Conservation (phyloP, 2,797 vertebrate genomes). For the Rousettus madagascariensis region DNA sequence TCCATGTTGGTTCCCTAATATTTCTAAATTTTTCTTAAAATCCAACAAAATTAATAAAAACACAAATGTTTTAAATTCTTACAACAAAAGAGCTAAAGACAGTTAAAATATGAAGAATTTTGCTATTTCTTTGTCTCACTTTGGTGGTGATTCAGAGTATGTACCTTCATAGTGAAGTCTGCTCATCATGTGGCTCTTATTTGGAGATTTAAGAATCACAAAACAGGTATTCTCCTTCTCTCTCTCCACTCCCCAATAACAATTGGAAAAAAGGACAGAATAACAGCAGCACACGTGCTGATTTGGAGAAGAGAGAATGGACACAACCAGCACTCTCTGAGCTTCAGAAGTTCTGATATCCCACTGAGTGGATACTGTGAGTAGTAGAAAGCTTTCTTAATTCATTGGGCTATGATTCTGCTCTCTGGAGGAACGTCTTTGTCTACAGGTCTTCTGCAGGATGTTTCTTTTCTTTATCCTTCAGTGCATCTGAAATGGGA, state of each 20-base stretch:
- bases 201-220: not conserved
- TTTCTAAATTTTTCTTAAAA: not conserved
- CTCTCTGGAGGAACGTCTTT: not conserved
- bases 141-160: not conserved
- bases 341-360: not conserved
- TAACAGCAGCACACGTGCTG: not conserved
- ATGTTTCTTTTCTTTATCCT: not conserved
- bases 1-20: not conserved
- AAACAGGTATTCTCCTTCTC: not conserved
- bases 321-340: not conserved
- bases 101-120: not conserved
- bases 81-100: not conserved
- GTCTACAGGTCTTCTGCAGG: not conserved
- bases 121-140: not conserved
- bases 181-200: not conserved
- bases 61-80: not conserved
- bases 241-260: not conserved
- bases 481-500: not conserved
- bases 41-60: not conserved
- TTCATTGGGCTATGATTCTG: not conserved
- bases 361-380: rapidly evolving
- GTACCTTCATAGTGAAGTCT: no score
- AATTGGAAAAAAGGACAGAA: not conserved
- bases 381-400: not conserved
- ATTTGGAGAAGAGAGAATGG: not conserved